Base-by-base conservation (phyloP, 2,797 vertebrate genomes). In the Syngnathus rostellatus region DNA sequence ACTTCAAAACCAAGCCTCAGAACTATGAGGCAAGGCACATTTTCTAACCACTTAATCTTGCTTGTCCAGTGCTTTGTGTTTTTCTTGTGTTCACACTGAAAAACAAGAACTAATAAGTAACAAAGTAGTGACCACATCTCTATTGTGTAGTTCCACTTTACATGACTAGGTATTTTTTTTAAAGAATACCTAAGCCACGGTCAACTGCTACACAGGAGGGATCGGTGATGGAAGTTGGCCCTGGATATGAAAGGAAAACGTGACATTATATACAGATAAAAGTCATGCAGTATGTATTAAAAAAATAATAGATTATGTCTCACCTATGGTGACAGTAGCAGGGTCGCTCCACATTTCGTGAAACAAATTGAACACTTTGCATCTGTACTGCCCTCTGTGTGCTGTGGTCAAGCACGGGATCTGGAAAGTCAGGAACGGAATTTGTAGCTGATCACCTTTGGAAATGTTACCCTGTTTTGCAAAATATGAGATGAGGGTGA, bases 301-400 rank as follows among this genome's bases (percentile, higher is more conserved):
- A 6, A 9, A 41, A 45, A 25, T 37, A 16, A 12, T 2, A 16
- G 39, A 53, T 7, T 23, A 11, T 23, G 37, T 39, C 88, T 88
- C 75, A 95, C 94, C 93, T 0, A 95, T 92, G 65, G 80, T 86
- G 67, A 94, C 83, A 0, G 81, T 67, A 64, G 89, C 90, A 0
- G 84, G 75, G 65, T 81, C 78, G 61, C 89, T 94, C 93, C 92
- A 94, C 1, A 70, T 61, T 73, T 92, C 87, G 0, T 94, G 93
- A 83, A 92, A 93, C 41, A 93, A 78, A 73, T 92, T 95, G 69
- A 88, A 93, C 62, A 91, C 89, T 0, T 71, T 91, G 76, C 94
- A 95, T 54, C 71, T 89, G 80, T 93, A 95, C 64, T 80, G 72
- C 64, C 94, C 94, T 76, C 93, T 83, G 68, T 94, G 84, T 0